Conservation (phyloP, 2,888 invertebrate species). For the Nineta flava region DNA sequence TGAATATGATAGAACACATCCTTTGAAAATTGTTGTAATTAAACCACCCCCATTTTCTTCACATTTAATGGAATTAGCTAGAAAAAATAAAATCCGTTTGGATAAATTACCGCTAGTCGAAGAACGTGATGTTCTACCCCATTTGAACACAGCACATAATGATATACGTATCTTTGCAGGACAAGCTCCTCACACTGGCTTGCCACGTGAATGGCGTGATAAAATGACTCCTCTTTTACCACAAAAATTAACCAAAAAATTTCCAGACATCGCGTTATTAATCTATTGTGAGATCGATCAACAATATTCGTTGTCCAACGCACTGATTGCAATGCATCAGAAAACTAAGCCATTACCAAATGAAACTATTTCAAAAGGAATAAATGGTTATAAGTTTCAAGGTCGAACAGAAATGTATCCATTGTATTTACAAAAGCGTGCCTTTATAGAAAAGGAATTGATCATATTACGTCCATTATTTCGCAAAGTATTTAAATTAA, state of each 20-base stretch:
- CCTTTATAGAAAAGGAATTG: constrained; percentile 37
- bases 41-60: no score
- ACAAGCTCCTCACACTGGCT: constrained; percentile 25
- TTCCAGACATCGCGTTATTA: constrained; percentile 33
- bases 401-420: constrained; percentile 45
- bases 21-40: no score
- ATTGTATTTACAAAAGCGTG: constrained; percentile 38
- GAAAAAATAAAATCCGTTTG: not conserved
- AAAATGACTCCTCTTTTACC: constrained; percentile 42
- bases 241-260: constrained; percentile 35
- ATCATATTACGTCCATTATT: constrained; percentile 47
- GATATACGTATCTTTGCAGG: not conserved
- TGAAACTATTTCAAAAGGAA: constrained; percentile 30
- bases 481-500: constrained; percentile 36
- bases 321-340: constrained; percentile 44
- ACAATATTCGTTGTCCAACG: constrained; percentile 43
- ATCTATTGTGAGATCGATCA: constrained; percentile 37
- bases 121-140: not conserved
- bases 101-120: not conserved
- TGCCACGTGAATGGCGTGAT: constrained; percentile 39
- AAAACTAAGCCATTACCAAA: constrained; percentile 42
- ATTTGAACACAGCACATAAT: not conserved
- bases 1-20: no score
- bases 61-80: not conserved
- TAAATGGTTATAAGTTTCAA: constrained; percentile 39